Base-by-base conservation (phyloP, 2,113 vertebrate genomes). In the Hemiscyllium ocellatum region DNA sequence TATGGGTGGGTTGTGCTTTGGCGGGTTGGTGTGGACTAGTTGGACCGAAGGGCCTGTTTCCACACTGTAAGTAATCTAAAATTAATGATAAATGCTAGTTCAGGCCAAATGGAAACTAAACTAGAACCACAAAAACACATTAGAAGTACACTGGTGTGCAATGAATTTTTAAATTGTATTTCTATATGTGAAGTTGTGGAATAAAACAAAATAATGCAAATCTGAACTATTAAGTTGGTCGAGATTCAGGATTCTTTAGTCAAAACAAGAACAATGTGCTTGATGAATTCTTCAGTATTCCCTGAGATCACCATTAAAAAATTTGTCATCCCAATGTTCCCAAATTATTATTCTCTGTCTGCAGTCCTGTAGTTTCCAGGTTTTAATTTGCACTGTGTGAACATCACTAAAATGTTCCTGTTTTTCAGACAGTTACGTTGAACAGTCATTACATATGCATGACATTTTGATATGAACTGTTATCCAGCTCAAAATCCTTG, bases 41-140 rank as follows among this genome's bases (percentile, higher is more conserved):
- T n/a, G n/a, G n/a, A n/a, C n/a, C n/a, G n/a, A n/a, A n/a, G n/a
- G n/a, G n/a, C n/a, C n/a, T n/a, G n/a, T n/a, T n/a, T n/a, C n/a
- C n/a, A n/a, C n/a, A n/a, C n/a, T n/a, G n/a, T n/a, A n/a, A n/a
- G n/a, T n/a, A n/a, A n/a, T n/a, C n/a, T n/a, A 98, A 97, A 97
- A 97, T 97, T 96, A 97, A 98, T 97, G 97, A 96, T 96, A 97
- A 94, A 94, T 50, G 42, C n/a, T 2, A 70, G 66, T 94, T 94
- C 22, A 47, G 66, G n/a, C 95, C 96, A 97, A 96, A 96, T 97
- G 96, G 97, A 96, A 97, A 97, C 97, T 97, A 97, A 98, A 97
- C 97, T 97, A 97, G 96, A 70, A 98, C 97, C 97, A 78, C 96
- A 96, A 97, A 94, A 47, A 70, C 47, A 97, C 97, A 96, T 96